Base-by-base conservation (phyloP, 2,113 vertebrate species). In the Notechis scutatus region DNA sequence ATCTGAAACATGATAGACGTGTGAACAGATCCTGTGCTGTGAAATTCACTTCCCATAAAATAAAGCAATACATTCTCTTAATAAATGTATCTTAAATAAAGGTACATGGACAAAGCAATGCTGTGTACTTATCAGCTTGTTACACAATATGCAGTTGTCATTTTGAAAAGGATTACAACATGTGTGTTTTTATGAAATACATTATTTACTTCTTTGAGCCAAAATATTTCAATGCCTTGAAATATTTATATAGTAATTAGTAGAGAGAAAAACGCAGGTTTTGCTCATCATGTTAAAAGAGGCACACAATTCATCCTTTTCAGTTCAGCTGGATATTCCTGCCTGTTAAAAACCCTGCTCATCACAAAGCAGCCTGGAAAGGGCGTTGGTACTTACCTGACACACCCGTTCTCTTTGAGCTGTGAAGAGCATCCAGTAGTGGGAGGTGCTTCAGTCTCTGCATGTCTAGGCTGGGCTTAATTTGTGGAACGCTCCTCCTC, bases 131-230 rank as follows among this genome's bases (percentile, higher is more conserved):
- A 81, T 55, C 61, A 57, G 74, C 42, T 20, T 42, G 59, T 55
- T 85, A 42, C 23, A 56, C 26, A 89, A 85, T 85, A 59, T 93
- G 69, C 55, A 55, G n/a, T 69, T 93, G 85, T 90, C 92, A 92
- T 90, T 93, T 90, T 90, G 34, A 81, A 42, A 81, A 81, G 34
- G 74, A 86, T 92, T 90, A 81, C 56, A 87, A 92, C 54, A 85
- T 69, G 74, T 81, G 18, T 90, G 24, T 81, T 34, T 86, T 90
- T 92, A 87, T 90, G 59, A 86, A 92, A 86, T 92, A 85, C n/a
- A 85, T 91, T 4, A 89, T 89, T 93, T 90, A 93, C 56, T 94
- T 93, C 23, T 87, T 93, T 94, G 90, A 29, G 87, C 95, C 64
- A 34, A 69, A 69, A 93, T 10, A 9, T 94, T 86, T 92, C 47